Percentiles rank a stretch among this genome's conserved stretches.
phyloP scores from a whole-genome alignment of 2,888 invertebrate genomes.

The Hybos culiciformis region DNA sequence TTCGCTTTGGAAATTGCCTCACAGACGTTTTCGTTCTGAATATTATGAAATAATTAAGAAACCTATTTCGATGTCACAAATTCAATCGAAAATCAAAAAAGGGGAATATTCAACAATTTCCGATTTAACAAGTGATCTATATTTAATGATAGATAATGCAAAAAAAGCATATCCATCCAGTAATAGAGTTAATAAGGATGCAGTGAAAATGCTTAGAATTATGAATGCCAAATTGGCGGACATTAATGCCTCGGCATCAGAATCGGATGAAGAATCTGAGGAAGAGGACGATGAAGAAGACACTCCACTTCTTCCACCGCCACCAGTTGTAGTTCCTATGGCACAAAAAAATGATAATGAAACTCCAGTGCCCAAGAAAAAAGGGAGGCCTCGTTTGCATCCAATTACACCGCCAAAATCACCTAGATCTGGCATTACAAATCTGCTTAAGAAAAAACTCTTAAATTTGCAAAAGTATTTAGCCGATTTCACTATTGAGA shows the following conservation, averaged over 20 bases:
- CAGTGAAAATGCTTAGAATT: slow-evolving; percentile 68
- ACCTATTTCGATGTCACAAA: slow-evolving; percentile 88
- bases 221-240: slow-evolving; percentile 61
- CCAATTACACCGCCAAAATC: slow-evolving; percentile 22
- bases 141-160: slow-evolving; percentile 95
- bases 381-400: slow-evolving; percentile 28
- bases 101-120: slow-evolving; percentile 72
- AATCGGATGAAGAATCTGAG: slow-evolving; percentile 28
- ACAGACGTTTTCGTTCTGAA: slow-evolving; percentile 83
- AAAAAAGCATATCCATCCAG: slow-evolving; percentile 73
- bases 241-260: no score
- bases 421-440: slow-evolving; percentile 28
- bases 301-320: no score
- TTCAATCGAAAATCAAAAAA: slow-evolving; percentile 67
- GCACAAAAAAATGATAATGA: no score
- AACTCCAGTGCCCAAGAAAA: slow-evolving; percentile 24
- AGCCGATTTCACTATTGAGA: slow-evolving; percentile 56
- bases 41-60: slow-evolving; percentile 95
- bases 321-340: no score
- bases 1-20: slow-evolving; percentile 87
- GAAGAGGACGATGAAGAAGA: slow-evolving; percentile 10
- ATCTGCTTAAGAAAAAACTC: slow-evolving; percentile 57
- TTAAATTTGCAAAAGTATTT: slow-evolving; percentile 65
- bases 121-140: slow-evolving; percentile 86
- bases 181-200: slow-evolving; percentile 71